Conservation (phyloP, 2,797 vertebrate genomes). For the Micromesistius poutassou region DNA sequence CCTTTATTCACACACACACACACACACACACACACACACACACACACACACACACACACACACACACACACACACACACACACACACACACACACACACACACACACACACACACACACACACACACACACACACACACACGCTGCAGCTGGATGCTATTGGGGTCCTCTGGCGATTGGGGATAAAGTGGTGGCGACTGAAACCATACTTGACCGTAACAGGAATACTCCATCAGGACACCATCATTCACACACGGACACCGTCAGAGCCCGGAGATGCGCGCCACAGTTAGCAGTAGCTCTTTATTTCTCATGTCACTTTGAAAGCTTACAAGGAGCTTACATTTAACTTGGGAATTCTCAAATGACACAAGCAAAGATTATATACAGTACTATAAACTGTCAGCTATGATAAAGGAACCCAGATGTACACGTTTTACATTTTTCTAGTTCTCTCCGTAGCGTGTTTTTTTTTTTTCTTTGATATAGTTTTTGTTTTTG, state of each 20-base stretch:
- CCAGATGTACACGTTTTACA: conserved; percentile 63
- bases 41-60: too few relatives aligned
- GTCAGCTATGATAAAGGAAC: conserved; percentile 78
- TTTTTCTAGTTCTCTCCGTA: conserved; percentile 64
- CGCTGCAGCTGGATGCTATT: too few relatives aligned
- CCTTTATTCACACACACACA: too few relatives aligned
- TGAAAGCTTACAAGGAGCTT: conserved; percentile 76
- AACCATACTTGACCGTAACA: not conserved
- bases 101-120: too few relatives aligned
- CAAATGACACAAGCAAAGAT: conserved; percentile 79
- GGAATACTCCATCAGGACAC: not conserved
- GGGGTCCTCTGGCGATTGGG: too few relatives aligned
- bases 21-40: too few relatives aligned
- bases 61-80: too few relatives aligned
- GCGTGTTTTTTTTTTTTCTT: conserved; percentile 66
- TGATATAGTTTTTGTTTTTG: conserved; percentile 62
- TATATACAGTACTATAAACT: conserved; percentile 78
- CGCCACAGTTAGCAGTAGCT: conserved; percentile 61
- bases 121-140: too few relatives aligned
- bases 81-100: too few relatives aligned
- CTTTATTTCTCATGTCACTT: conserved; percentile 82
- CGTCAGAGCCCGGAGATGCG: conserved; percentile 3
- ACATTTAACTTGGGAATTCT: conserved; percentile 69
- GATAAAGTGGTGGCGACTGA: not conserved
- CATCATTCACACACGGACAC: not conserved